Evolutionary conservation across 2,797 vertebrate species (phyloP), one percentile per base, ranked within the genome.

Genomic region (Gorsachius magnificus): DNA sequence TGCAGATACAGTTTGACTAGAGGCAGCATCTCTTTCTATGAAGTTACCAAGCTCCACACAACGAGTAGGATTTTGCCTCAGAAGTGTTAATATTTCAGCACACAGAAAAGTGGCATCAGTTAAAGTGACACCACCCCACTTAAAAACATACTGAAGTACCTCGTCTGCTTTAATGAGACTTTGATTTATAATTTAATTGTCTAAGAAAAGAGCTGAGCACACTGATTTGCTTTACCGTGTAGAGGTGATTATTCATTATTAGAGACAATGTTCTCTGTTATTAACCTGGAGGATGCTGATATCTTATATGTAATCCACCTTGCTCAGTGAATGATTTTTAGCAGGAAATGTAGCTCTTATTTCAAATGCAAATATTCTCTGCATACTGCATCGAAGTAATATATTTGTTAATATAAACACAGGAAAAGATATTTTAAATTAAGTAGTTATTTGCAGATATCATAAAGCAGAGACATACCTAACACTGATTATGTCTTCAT

Each of bases 131-230:
- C 21, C 50, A 78, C 61, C 36, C 26, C 50, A 54, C 72, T 72
- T 88, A 60, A 89, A 58, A 96, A 65, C 20, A 72, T 50, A 75
- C 26, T 24, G 66, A 91, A 92, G 48, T 72, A 92, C n/a, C 43
- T 54, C 3, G 0, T 64, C 60, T 71, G 50, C 33, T 91, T 93
- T 75, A 94, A 83, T 51, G 33, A 83, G 54, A 83, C 72, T 90
- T 74, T 86, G 72, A 94, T 95, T 87, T 88, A 90, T 75, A 93
- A 91, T 81, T 95, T 83, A 90, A 83, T 78, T 91, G 76, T 81
- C 72, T 91, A 83, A 78, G 74, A 83, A 93, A 93, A 90, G 50
- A 93, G 58, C 69, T 87, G 65, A 95, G 56, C 31, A 84, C 63
- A 74, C 11, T 71, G 88, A 77, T 91, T 95, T 94, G 70, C 70